phyloP scores from a whole-genome alignment of 2,113 vertebrate species.

The Eublepharis macularius region DNA sequence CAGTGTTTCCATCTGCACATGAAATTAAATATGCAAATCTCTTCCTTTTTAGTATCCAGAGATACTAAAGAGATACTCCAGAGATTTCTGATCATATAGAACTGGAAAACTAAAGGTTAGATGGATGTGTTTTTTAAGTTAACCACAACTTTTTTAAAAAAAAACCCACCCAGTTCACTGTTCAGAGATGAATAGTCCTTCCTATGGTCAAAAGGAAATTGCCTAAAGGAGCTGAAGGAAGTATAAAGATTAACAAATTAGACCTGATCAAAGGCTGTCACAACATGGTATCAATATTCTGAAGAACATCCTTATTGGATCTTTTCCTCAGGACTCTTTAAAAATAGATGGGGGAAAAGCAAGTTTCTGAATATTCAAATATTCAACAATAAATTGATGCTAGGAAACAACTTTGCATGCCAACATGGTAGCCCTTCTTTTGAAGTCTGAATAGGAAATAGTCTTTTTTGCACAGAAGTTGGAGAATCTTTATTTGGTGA shows the following conservation, averaged over 20 bases:
- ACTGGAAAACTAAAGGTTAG: not conserved
- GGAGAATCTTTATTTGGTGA: not conserved
- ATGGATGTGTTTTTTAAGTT: not conserved
- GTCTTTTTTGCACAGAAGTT: not conserved
- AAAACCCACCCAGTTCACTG: not conserved
- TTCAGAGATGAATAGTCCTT: slow-evolving; percentile 27
- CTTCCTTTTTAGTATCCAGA: too few relatives aligned
- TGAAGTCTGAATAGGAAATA: not conserved
- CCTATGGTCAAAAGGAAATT: not conserved
- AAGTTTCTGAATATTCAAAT: slow-evolving; percentile 18
- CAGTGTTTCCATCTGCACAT: not conserved
- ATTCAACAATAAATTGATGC: slow-evolving; percentile 6
- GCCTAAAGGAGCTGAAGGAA: slow-evolving; percentile 28
- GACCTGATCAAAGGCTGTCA: slow-evolving; percentile 30
- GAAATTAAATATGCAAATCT: not conserved
- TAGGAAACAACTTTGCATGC: not conserved
- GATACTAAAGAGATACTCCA: too few relatives aligned
- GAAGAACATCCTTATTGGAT: not conserved
- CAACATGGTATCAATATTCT: slow-evolving; percentile 8
- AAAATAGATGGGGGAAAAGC: slow-evolving; percentile 20
- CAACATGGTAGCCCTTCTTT: not conserved
- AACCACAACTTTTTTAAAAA: not conserved
- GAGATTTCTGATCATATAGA: fast-evolving
- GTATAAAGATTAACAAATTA: slow-evolving; percentile 25
- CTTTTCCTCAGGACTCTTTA: not conserved